Evolutionary conservation across 2,888 invertebrate genomes (phyloP).

Genomic region (Athetis lepigone): DNA sequence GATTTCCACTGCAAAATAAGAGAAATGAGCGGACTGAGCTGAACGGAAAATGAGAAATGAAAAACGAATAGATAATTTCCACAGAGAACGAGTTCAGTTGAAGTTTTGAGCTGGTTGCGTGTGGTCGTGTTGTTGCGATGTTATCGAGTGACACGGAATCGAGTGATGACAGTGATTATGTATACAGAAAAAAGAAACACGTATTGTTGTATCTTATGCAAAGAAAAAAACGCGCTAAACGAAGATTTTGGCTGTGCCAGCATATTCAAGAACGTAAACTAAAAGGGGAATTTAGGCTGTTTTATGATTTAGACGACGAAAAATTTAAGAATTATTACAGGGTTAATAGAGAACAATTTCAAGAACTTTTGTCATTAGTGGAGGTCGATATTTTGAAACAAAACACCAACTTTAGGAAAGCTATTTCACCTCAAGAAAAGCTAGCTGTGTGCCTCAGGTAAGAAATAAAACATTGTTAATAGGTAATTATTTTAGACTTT

Average conservation of each 20-base stretch:
- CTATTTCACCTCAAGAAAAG: constrained; percentile 33
- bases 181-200: constrained; percentile 29
- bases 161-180: constrained; percentile 29
- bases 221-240: constrained; percentile 28
- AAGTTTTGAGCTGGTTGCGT: no score
- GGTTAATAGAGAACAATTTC: constrained; percentile 40
- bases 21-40: no score
- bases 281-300: constrained; percentile 44
- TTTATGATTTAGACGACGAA: constrained; percentile 43
- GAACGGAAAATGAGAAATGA: no score
- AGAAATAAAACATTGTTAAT: constrained; percentile 35
- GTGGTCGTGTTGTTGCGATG: constrained; percentile 36
- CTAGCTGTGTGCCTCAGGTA: constrained; percentile 35
- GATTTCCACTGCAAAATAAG: no score
- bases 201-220: constrained; percentile 31
- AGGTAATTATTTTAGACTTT: constrained; percentile 24
- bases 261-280: constrained; percentile 40
- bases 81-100: no score
- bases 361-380: constrained; percentile 41
- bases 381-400: constrained; percentile 40
- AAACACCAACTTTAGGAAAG: constrained; percentile 37
- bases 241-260: constrained; percentile 39
- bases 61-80: no score
- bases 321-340: constrained; percentile 43
- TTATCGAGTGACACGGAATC: no score